Evolutionary conservation across 1,140 invertebrate genomes (phyloP).

Genomic region (Amyelois transitella): DNA sequence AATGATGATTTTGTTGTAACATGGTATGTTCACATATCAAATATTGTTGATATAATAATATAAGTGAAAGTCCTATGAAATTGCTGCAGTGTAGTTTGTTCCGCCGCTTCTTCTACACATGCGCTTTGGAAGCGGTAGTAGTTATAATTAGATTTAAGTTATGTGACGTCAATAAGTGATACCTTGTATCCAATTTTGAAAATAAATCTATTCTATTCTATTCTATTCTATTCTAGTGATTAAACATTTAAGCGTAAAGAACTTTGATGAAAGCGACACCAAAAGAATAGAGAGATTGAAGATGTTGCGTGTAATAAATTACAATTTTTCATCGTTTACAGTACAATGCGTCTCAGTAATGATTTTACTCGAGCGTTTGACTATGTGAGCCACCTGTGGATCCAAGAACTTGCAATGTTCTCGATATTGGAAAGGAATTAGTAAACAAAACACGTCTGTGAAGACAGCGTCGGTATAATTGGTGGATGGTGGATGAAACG

Average conservation of each 20-base stretch:
- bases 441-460: slow-evolving; percentile 9
- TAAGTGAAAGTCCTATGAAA: too few species aligned
- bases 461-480: slow-evolving; percentile 19
- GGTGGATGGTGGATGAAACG: slow-evolving; percentile 5
- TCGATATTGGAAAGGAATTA: neutral
- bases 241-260: neutral
- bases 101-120: too few species aligned
- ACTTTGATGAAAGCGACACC: neutral
- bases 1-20: neutral
- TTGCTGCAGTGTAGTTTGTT: too few species aligned
- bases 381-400: neutral
- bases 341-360: neutral
- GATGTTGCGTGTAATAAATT: neutral
- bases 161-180: too few species aligned
- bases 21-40: neutral
- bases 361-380: neutral
- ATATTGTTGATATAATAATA: neutral
- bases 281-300: neutral
- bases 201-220: too few species aligned
- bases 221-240: neutral
- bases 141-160: too few species aligned
- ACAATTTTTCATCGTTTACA: neutral
- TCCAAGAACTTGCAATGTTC: neutral
- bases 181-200: too few species aligned
- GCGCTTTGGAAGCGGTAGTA: too few species aligned